phyloP scores from a whole-genome alignment of 2,113 vertebrate species.

The Gallinago paraguaiae region DNA sequence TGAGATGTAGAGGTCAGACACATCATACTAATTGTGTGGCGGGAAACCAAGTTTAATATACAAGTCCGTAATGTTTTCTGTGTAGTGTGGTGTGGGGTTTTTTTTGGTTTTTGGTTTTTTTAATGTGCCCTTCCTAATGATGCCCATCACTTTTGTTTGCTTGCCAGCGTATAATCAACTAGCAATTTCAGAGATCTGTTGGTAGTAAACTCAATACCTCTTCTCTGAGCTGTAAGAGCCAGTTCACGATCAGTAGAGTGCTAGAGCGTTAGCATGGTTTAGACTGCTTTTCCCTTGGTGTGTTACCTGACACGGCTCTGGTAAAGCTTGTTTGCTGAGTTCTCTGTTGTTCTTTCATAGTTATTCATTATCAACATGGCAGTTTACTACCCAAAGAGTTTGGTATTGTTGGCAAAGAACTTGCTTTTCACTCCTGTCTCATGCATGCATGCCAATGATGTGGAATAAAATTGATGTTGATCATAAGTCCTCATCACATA shows the following conservation, averaged over 20 bases:
- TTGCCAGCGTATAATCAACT: neutral
- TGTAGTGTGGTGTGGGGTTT: neutral
- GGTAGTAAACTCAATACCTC: neutral
- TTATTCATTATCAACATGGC: neutral
- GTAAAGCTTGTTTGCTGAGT: neutral
- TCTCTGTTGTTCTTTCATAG: neutral
- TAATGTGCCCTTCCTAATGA: neutral
- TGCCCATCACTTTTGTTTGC: neutral
- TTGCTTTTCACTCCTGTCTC: neutral
- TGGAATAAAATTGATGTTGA: neutral
- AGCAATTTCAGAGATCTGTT: neutral
- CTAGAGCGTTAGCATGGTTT: neutral
- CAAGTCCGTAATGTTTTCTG: neutral
- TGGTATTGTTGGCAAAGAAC: neutral
- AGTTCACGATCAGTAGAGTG: neutral
- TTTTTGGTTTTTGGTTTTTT: neutral
- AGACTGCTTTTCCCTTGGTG: neutral
- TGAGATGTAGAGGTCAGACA: neutral
- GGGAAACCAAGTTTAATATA: neutral
- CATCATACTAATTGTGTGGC: neutral
- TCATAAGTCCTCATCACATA: neutral
- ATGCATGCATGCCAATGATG: accelerated
- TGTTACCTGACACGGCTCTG: neutral
- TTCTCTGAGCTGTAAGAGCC: neutral
- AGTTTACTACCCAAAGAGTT: neutral